These are phyloP conservation scores for Maccullochella peelii DNA, from an alignment of 2,113 vertebrate species.

Conservation along the genomic window DNA sequence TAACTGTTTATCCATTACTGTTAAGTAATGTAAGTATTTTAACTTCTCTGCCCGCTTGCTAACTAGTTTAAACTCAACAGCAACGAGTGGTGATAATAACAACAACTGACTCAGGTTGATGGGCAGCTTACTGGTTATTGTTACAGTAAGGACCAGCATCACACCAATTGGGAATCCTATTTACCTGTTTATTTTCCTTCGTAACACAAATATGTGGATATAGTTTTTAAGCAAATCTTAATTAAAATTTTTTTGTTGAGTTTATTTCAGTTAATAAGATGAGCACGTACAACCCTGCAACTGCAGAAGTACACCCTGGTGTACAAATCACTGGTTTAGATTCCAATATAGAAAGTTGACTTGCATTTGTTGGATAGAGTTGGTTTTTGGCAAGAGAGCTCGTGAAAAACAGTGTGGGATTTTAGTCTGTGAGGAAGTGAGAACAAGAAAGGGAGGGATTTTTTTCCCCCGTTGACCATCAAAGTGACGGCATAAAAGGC, in stretches of 20 bases:
- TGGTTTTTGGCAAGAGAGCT: slow-evolving; percentile 13
- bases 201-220: background rate
- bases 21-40: background rate
- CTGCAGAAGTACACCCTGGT: background rate
- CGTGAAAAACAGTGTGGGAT: slow-evolving; percentile 29
- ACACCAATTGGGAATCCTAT: background rate
- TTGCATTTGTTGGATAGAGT: slow-evolving; percentile 18
- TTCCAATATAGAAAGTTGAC: background rate
- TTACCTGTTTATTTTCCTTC: background rate
- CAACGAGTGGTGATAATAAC: background rate
- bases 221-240: background rate
- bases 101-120: background rate
- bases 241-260: too few relatives aligned
- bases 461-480: slow-evolving; percentile 45
- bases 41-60: background rate
- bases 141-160: background rate
- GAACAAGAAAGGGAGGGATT: slow-evolving; percentile 29
- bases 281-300: background rate
- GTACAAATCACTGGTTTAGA: background rate
- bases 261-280: background rate
- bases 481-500: slow-evolving; percentile 69
- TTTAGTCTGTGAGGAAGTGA: slow-evolving; percentile 42
- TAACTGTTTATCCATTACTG: background rate
- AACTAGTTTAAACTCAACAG: background rate
- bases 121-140: background rate